Evolutionary conservation across 2,888 invertebrate genomes (phyloP), one percentile per base, ranked within the genome.

Genomic region (Zaprionus obscuricornis): DNA sequence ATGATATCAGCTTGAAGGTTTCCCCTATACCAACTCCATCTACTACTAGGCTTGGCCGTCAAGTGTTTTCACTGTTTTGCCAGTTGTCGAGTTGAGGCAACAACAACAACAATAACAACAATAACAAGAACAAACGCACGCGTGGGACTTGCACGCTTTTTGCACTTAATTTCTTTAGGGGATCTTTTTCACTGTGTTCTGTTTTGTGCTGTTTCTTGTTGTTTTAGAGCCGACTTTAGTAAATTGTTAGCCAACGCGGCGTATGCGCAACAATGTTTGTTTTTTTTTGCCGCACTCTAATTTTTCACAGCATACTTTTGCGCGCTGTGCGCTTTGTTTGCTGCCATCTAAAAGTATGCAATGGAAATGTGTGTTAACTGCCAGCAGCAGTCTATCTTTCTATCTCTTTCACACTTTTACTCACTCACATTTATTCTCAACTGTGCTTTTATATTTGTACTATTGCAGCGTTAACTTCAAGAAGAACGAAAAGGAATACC

Each of bases 401-500:
- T 33, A 33, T 6, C 17, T 31, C 4, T 18, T 20, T n/a, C 24
- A 17, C 18, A 10, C 11, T 20, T 39, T 18, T 13, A 7, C 22
- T 31, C 11, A 51, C n/a, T 42, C 11, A 33, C 4, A 20, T 20
- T 20, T 6, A 29, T 11, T 13, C n/a, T 27, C 13, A 1, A 33
- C 39, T 0, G 7, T n/a, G 4, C 2, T 39, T 33, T 54, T 20
- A 17, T 18, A 2, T 43, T 43, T 50, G 57, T 39, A 58, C 10
- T 56, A 17, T 84, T 78, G 5, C 92, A 97, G 97, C 85, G 97
- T 97, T 22, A 97, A 97, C 91, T 97, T 97, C 92, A 97, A 97
- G 93, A 97, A 97, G 91, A 97, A 97, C 91, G 97, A 97, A 90
- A 96, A 95, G 91, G 94, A 94, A 71, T 97, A 96, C 91, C 95